Percentiles rank a stretch among this genome's conserved stretches.
These are phyloP conservation scores for Catostylus mosaicus DNA, from an alignment of 30 jellyfish, hydroid and myxozoan genomes.

Conservation along the genomic window DNA sequence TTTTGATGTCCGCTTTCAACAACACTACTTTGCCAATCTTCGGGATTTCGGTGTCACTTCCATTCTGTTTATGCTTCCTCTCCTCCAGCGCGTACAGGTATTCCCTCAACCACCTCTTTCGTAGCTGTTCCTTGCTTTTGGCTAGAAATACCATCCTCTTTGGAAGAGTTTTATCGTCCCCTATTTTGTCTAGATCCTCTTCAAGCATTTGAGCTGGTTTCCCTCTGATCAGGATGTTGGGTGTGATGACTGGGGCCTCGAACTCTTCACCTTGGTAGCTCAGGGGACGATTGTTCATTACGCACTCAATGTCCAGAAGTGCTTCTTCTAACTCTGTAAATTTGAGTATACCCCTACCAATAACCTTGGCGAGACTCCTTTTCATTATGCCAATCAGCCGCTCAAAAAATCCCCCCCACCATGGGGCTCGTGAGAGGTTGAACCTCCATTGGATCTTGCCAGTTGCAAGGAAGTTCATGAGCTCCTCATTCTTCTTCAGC, in stretches of 20 bases:
- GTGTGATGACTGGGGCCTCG: conserved; percentile 54
- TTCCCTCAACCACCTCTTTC: too few relatives aligned
- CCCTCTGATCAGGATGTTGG: conserved; percentile 56
- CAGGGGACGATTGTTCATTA: conserved; percentile 62
- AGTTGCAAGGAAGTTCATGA: conserved; percentile 38
- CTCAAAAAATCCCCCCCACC: conserved; percentile 77
- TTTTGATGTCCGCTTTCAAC: too few relatives aligned
- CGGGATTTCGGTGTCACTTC: too few relatives aligned
- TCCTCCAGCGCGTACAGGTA: too few relatives aligned
- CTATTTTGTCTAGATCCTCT: conserved; percentile 29
- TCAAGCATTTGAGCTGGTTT: conserved; percentile 54
- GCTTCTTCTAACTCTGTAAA: conserved; percentile 51
- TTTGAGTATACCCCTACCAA: conserved; percentile 27
- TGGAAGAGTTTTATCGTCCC: conserved; percentile 16
- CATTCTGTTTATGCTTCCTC: too few relatives aligned
- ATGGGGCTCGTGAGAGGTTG: conserved; percentile 63
- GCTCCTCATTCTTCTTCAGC: conserved; percentile 41
- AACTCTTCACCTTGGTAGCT: conserved; percentile 66
- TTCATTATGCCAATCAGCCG: conserved; percentile 53
- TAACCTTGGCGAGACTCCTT: conserved; percentile 15
- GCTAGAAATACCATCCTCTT: conserved; percentile 33
- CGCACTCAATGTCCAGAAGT: conserved; percentile 43
- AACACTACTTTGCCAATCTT: too few relatives aligned
- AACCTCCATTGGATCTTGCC: conserved; percentile 31
- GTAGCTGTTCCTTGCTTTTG: conserved; percentile 35